Evolutionary conservation across 2,113 vertebrate genomes (phyloP).

Genomic region (Zosterops japonicus): DNA sequence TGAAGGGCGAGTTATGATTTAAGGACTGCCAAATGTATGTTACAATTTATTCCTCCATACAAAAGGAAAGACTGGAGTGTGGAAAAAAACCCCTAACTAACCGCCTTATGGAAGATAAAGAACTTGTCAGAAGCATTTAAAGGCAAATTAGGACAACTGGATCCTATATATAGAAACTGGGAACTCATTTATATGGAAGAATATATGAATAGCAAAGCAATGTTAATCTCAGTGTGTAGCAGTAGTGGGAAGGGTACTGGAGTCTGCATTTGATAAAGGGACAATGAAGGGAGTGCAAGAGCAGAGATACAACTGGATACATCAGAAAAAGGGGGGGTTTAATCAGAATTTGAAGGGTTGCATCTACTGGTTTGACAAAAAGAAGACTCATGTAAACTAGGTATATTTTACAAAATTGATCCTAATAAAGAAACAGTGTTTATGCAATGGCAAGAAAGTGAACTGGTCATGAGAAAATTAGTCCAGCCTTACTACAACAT

Average conservation of each 20-base stretch:
- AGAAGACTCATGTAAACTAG: neutral
- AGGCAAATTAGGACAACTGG: neutral
- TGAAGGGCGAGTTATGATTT: neutral
- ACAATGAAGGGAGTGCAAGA: neutral
- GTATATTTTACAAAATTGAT: neutral
- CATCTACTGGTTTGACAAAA: neutral
- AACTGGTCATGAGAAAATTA: neutral
- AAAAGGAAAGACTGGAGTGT: neutral
- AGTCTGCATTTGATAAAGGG: neutral
- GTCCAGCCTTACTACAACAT: neutral
- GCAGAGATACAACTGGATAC: neutral
- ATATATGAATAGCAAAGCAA: neutral
- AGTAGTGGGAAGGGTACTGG: neutral
- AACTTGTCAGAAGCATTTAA: neutral
- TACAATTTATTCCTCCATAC: neutral
- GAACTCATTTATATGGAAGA: neutral
- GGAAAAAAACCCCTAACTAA: neutral
- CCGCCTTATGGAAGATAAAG: neutral
- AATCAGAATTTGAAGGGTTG: neutral
- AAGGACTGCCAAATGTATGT: neutral
- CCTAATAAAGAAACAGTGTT: neutral
- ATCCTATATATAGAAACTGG: neutral
- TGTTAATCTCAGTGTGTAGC: neutral
- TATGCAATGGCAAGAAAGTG: neutral
- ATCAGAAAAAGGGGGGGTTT: neutral